phyloP scores from a whole-genome alignment of 2,888 invertebrate genomes.

The Drosophila cracens region DNA sequence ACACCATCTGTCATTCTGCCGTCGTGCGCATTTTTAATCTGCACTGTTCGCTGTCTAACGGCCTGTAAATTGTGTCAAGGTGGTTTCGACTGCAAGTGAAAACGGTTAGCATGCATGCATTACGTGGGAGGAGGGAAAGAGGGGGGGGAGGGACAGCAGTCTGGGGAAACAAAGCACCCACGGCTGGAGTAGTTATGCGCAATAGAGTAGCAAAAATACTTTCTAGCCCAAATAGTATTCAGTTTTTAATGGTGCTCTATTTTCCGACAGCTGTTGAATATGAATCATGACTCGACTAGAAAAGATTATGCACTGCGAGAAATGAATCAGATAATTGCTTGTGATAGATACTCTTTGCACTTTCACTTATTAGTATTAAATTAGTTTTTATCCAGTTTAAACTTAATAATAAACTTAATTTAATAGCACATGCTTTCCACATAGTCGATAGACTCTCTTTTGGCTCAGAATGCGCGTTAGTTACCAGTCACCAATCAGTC shows the following conservation, averaged over 20 bases:
- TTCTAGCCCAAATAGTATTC: neutral
- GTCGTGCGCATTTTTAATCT: constrained; percentile 72
- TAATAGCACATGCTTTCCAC: neutral
- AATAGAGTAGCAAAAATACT: neutral
- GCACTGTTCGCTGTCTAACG: constrained; percentile 66
- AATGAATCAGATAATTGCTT: neutral
- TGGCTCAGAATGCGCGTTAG: neutral
- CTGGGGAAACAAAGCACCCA: neutral
- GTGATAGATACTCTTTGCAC: neutral
- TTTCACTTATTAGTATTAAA: neutral
- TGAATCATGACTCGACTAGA: neutral
- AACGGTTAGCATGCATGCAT: constrained; percentile 34
- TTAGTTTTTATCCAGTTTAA: neutral
- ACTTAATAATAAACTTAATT: neutral
- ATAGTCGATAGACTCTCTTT: neutral
- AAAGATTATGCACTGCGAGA: neutral
- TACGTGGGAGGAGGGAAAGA: neutral
- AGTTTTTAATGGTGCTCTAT: neutral
- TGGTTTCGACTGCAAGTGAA: constrained; percentile 44
- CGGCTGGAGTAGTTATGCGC: neutral
- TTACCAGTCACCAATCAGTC: neutral
- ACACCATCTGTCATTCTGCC: constrained; percentile 39
- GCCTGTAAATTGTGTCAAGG: constrained; percentile 77
- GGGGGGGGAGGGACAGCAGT: neutral
- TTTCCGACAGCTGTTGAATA: neutral